Conservation (phyloP, 1,140 invertebrate species). For the Leguminivora glycinivorella region DNA sequence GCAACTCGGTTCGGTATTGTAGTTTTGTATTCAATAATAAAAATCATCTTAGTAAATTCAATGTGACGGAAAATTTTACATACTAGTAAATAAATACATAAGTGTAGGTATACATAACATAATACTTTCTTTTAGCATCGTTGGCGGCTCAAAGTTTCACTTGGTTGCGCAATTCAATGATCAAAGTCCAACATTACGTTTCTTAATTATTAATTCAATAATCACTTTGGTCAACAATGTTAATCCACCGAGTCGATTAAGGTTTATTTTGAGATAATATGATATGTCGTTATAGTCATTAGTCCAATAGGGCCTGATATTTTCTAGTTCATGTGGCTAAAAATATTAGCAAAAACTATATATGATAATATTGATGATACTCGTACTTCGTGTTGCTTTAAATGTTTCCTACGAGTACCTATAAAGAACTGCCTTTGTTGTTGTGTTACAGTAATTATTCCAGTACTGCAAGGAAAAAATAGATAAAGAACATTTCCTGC, state of each 20-base stretch:
- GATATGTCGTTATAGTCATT: background rate
- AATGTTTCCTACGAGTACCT: too few relatives aligned
- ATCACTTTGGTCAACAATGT: background rate
- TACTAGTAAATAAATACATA: background rate
- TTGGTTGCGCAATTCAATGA: background rate
- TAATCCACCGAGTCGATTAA: background rate
- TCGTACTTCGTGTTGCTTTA: too few relatives aligned
- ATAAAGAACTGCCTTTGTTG: too few relatives aligned
- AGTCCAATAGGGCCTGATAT: background rate
- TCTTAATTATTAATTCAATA: slow-evolving; percentile 6
- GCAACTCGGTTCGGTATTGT: background rate
- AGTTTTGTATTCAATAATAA: background rate
- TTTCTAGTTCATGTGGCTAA: too few relatives aligned
- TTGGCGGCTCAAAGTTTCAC: background rate
- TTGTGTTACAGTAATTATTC: too few relatives aligned
- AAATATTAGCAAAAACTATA: too few relatives aligned
- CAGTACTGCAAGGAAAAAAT: too few relatives aligned
- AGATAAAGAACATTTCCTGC: too few relatives aligned
- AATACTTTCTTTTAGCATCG: background rate
- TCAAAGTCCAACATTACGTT: background rate
- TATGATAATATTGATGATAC: too few relatives aligned
- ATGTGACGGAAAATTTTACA: background rate
- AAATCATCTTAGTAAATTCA: background rate
- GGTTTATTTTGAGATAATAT: slow-evolving; percentile 6
- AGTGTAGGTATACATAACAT: background rate